A percentile compares a stretch with the other conserved stretches of the same genome.
Conservation (phyloP, 2,113 vertebrate genomes). For the Burhinus bistriatus region DNA sequence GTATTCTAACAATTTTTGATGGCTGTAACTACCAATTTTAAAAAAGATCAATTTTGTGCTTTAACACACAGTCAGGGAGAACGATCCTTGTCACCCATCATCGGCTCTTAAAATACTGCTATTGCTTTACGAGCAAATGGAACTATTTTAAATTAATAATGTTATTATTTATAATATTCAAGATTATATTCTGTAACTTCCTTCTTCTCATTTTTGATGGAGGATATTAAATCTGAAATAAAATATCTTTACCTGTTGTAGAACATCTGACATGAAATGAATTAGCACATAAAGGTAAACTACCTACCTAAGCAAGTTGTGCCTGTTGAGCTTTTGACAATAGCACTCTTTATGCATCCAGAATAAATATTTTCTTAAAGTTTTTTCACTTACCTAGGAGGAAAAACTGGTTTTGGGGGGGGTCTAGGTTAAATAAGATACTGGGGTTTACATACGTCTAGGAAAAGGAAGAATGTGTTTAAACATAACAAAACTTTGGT, state of each 20-base stretch:
- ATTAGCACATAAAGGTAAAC: not conserved
- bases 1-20: not conserved
- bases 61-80: not conserved
- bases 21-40: not conserved
- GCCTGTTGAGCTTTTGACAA: not conserved
- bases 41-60: not conserved
- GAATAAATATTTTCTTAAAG: not conserved
- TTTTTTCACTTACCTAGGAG: not conserved
- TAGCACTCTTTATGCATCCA: not conserved
- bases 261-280: not conserved
- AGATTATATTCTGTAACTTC: not conserved
- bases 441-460: not conserved
- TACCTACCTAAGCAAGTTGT: not conserved
- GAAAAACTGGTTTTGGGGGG: not conserved
- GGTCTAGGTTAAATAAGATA: not conserved
- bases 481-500: not conserved
- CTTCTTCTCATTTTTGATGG: constrained; percentile 9
- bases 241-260: not conserved
- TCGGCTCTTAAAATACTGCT: not conserved
- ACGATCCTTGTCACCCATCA: not conserved
- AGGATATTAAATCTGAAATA: not conserved
- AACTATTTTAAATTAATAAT: not conserved
- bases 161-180: not conserved
- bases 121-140: not conserved
- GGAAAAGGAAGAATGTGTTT: not conserved